A percentile compares a stretch with the other conserved stretches of the same genome.
Conservation (phyloP, 2,888 invertebrate genomes). For the Papilio gigon region DNA sequence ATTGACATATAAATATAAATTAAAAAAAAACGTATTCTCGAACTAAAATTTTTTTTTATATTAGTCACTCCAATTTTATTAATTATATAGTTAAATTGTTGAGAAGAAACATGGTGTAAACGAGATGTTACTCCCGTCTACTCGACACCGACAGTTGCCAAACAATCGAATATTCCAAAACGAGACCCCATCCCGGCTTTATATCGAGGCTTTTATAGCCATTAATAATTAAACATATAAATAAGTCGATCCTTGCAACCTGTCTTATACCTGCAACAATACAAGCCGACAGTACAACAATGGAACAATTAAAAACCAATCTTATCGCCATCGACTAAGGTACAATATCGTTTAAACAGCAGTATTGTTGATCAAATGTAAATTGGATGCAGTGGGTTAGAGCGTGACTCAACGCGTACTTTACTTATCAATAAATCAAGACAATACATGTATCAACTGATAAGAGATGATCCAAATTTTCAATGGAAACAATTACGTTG, state of each 20-base stretch:
- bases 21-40: too few species aligned
- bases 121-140: too few species aligned
- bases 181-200: neutral
- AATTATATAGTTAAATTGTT: too few species aligned
- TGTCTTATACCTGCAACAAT: neutral
- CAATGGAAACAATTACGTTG: neutral
- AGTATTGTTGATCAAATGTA: slow-evolving; percentile 13
- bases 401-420: neutral
- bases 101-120: too few species aligned
- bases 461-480: neutral
- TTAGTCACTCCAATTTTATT: too few species aligned
- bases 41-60: too few species aligned
- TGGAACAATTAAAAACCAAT: neutral
- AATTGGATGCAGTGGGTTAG: slow-evolving; percentile 19
- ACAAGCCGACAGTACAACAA: neutral
- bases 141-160: too few species aligned
- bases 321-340: neutral
- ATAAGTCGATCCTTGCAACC: neutral
- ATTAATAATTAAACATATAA: slow-evolving; percentile 13
- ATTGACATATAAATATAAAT: too few species aligned
- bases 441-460: neutral
- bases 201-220: neutral
- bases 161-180: neutral
- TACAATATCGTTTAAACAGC: neutral
- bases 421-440: slow-evolving; percentile 17